Evolutionary conservation across 2,113 vertebrate genomes (phyloP), one percentile per base, ranked within the genome.

Genomic region (Phalacrocorax brasilianus): DNA sequence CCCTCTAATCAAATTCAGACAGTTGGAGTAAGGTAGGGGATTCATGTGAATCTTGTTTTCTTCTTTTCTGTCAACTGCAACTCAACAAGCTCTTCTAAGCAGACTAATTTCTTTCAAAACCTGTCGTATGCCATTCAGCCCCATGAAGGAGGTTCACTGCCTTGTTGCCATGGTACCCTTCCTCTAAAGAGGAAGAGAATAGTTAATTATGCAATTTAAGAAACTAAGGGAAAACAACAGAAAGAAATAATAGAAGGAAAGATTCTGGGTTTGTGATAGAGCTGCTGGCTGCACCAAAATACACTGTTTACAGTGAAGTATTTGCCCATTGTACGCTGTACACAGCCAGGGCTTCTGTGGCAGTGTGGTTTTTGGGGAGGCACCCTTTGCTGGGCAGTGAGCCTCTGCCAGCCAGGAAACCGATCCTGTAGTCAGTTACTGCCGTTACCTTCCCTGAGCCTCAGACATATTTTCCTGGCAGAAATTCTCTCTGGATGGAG

Each of bases 131-230:
- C 89, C 78, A 94, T 93, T 96, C 91, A 90, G 95, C 89, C 80
- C 83, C 91, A 85, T 21, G 91, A 96, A 97, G 96, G 96, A 97
- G 97, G 97, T 97, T 97, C 91, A 38, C 89, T 95, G 97, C 95
- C 83, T 95, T 73, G 98, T 98, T 98, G 96, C 97, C 94, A 98
- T 98, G 97, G 97, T 71, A 97, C 52, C 97, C 87, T 88, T 95
- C 95, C 97, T 97, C 96, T 97, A 93, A 97, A 97, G 95, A 87
- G 88, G 88, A 94, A 97, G 89, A 95, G 95, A 96, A 92, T 94
- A 91, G 94, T 97, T 97, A 97, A 98, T 96, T 97, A 96, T 93
- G 95, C 97, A 96, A 97, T 97, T 97, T 96, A 93, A 97, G 88
- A 95, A 97, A 96, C 88, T 88, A 94, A 91, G 84, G 76, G 93